These are phyloP conservation scores for Heliconius cydno DNA, from an alignment of 2,888 invertebrate species.

Conservation along the genomic window DNA sequence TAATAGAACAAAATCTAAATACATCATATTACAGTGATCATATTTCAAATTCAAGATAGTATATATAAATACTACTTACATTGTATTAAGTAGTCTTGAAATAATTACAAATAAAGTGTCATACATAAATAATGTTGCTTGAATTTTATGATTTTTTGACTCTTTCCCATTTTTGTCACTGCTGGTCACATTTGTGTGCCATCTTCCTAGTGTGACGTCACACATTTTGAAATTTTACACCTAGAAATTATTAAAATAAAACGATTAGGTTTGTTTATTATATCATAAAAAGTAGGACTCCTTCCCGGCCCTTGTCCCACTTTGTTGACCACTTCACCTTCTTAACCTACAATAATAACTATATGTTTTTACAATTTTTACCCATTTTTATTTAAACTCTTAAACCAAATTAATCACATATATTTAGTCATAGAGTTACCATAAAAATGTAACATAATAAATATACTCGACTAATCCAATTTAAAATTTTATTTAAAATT, in stretches of 20 bases:
- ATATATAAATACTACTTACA: too few species aligned
- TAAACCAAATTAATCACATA: too few species aligned
- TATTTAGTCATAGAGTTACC: too few species aligned
- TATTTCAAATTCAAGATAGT: slow-evolving; percentile 1
- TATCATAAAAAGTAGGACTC: not conserved
- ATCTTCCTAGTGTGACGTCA: too few species aligned
- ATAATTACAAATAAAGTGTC: not conserved
- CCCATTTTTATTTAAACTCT: too few species aligned
- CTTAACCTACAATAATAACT: not conserved
- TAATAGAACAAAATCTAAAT: not conserved
- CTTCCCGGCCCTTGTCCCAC: not conserved
- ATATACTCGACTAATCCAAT: too few species aligned
- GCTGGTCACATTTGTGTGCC: too few species aligned
- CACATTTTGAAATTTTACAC: not conserved
- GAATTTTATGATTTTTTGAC: not conserved
- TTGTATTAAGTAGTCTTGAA: not conserved
- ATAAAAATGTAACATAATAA: too few species aligned
- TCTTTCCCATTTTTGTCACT: not conserved
- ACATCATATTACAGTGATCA: slow-evolving; percentile 19
- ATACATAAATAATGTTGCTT: not conserved
- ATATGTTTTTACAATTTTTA: too few species aligned
- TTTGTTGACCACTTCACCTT: not conserved
- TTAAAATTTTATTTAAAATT: too few species aligned
- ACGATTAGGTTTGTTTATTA: not conserved
- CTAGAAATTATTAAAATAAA: not conserved